phyloP scores from a whole-genome alignment of 2,797 vertebrate genomes.

The Diplodus puntazzo region DNA sequence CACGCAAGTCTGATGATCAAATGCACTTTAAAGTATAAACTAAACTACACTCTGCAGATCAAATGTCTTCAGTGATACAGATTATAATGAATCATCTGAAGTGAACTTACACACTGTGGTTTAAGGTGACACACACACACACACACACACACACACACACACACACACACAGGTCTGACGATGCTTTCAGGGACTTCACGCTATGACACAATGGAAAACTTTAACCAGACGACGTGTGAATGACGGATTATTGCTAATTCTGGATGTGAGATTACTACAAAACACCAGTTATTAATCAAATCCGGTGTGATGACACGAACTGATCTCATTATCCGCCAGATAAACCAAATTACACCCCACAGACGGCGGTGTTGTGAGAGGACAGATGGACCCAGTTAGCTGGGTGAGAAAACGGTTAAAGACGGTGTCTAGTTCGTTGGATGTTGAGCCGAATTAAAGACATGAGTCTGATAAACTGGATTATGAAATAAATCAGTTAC shows the following conservation, averaged over 20 bases:
- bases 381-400: not conserved
- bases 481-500: accelerated
- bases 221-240: not conserved
- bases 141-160: no score
- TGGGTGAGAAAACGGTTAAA: not conserved
- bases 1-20: no score
- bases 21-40: no score
- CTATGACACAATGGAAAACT: not conserved
- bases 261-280: not conserved
- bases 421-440: not conserved
- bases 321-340: no score
- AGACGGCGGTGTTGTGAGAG: not conserved
- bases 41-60: no score
- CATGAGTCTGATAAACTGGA: accelerated
- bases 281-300: not conserved
- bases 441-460: conserved; percentile 12
- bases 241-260: not conserved
- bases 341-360: not conserved
- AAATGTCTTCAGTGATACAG: not conserved
- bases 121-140: no score
- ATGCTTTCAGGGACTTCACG: not conserved
- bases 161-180: not conserved
- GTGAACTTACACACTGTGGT: not conserved
- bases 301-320: not conserved
- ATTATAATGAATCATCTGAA: not conserved